Conservation (phyloP, 2,113 vertebrate genomes). For the Dunckerocampus dactyliophorus region DNA sequence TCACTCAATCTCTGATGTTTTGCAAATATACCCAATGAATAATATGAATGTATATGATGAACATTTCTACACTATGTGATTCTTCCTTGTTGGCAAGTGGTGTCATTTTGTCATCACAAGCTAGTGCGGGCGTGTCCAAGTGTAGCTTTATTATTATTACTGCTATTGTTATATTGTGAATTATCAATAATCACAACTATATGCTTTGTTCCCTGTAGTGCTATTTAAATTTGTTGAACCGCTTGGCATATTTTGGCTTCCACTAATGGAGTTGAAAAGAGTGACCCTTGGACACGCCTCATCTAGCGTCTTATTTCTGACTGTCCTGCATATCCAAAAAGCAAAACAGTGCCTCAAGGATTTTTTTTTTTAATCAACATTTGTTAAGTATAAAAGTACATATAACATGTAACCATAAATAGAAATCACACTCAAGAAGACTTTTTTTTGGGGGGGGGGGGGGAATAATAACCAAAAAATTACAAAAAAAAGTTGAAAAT, state of each 20-base stretch:
- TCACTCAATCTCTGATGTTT: conserved; percentile 58
- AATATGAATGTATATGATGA: conserved; percentile 10
- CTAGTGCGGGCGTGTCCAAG: no score
- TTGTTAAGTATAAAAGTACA: not conserved
- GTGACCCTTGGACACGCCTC: no score
- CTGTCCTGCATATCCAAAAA: not conserved
- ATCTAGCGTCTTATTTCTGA: no score
- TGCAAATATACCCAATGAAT: conserved; percentile 62
- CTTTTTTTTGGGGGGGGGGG: conserved; percentile 28
- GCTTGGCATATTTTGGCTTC: no score
- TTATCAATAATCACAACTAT: no score
- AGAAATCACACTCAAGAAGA: conserved; percentile 49
- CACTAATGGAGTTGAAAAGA: no score
- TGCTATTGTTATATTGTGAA: no score
- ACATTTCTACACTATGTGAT: not conserved
- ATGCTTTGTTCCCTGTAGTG: no score
- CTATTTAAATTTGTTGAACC: no score
- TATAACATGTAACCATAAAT: conserved; percentile 13
- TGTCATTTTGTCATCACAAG: no score
- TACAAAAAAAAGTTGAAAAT: conserved; percentile 50
- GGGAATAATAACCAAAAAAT: conserved; percentile 45
- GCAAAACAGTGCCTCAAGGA: not conserved
- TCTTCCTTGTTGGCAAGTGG: not conserved
- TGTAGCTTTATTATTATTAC: no score
- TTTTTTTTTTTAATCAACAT: not conserved